Evolutionary conservation across 1,140 invertebrate genomes (phyloP).

Genomic region (Cotesia glomerata): DNA sequence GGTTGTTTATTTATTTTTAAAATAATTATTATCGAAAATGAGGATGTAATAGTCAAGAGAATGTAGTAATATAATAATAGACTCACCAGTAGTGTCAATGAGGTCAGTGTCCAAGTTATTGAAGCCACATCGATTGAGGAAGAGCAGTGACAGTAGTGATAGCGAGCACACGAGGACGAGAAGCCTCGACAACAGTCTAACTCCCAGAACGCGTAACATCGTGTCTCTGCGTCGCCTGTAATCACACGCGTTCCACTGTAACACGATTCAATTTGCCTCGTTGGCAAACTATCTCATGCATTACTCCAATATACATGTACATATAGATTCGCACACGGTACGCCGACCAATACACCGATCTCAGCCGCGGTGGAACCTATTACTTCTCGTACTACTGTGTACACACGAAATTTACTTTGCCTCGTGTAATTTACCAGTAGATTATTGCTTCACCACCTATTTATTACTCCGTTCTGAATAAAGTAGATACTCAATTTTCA

Average conservation of each 20-base stretch:
- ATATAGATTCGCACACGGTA: background rate
- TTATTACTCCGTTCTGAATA: too few species aligned
- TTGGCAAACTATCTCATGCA: constrained; percentile 11
- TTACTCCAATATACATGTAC: background rate
- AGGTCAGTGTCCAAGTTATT: constrained; percentile 54
- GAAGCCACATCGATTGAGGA: constrained; percentile 66
- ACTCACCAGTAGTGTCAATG: constrained; percentile 54
- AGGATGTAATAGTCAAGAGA: too few species aligned
- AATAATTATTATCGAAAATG: too few species aligned
- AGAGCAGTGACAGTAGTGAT: constrained; percentile 64
- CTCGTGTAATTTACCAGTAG: too few species aligned
- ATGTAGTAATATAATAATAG: constrained; percentile 1
- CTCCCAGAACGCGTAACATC: constrained; percentile 64
- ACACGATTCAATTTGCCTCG: constrained; percentile 41
- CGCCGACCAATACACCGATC: too few species aligned
- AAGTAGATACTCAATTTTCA: too few species aligned
- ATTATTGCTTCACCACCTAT: too few species aligned
- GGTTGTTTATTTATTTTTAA: background rate
- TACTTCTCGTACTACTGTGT: too few species aligned
- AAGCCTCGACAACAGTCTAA: constrained; percentile 65
- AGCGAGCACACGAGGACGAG: constrained; percentile 66
- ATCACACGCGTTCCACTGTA: constrained; percentile 38
- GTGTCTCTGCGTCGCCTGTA: constrained; percentile 58
- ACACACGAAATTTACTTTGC: too few species aligned
- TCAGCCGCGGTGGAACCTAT: too few species aligned